Evolutionary conservation across 2,113 vertebrate species (phyloP), one percentile per base, ranked within the genome.

Genomic region (Lontra canadensis): DNA sequence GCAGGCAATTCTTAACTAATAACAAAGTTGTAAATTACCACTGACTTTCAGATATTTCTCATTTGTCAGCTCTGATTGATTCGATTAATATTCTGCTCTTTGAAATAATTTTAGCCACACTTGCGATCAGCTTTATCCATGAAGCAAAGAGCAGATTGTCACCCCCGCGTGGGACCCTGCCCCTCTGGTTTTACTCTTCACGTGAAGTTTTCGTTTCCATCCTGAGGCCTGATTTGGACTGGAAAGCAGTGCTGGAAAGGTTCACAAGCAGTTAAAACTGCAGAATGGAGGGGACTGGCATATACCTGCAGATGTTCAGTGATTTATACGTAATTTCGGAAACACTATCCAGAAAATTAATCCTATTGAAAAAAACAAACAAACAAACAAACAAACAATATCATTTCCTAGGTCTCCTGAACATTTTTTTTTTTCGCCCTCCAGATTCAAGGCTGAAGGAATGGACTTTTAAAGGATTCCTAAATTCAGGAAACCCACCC

Each of bases 21-120:
- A 98, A 98, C 98, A 98, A 99, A 99, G 98, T 99, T 99, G 98
- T 99, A 98, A 99, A 99, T 99, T 98, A 98, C 97, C 98, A 98
- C 98, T 98, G 98, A 98, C 98, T 97, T 97, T 98, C 98, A 97
- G 97, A 98, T 98, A 99, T 98, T 98, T 98, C 98, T 98, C 98
- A 98, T 99, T 98, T 99, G 99, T 99, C 99, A 99, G 92, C 96
- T 98, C 96, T 98, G 98, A 98, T 98, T 98, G 98, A 99, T 98
- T 98, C 98, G 98, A 98, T 98, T 98, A 98, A 98, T 98, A 98
- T 98, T 98, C 97, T 71, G 39, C 90, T 94, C 97, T 95, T 97
- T 98, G 98, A 98, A 98, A 98, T 98, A 49, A 98, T 98, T 98
- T 98, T 95, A 98, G 95, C 98, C 82, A 31, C 87, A 59, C 88